phyloP scores from a whole-genome alignment of 1,140 invertebrate genomes.

The Maniola jurtina region DNA sequence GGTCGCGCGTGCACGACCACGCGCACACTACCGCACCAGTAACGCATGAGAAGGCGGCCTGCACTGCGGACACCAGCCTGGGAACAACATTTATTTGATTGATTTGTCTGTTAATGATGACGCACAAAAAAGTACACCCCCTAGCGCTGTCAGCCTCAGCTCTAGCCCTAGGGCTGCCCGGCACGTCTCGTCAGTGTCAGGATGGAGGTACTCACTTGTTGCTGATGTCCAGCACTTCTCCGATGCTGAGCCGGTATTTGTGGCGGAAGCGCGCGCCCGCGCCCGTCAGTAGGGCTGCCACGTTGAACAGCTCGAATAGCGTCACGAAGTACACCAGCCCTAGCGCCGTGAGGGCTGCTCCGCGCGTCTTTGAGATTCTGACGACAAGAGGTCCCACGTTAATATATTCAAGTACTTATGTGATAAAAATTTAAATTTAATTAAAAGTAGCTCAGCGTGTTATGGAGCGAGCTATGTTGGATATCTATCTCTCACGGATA shows the following conservation, averaged over 20 bases:
- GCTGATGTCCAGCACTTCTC: conserved; percentile 83
- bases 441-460: no score
- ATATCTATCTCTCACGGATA: no score
- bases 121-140: neutral
- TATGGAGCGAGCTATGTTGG: no score
- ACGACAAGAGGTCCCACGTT: neutral
- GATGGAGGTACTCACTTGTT: conserved; percentile 81
- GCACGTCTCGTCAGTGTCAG: no score
- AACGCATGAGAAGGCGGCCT: conserved; percentile 82
- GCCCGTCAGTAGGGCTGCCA: conserved; percentile 79
- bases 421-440: no score
- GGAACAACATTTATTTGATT: neutral
- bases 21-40: conserved; percentile 82
- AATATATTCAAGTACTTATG: no score
- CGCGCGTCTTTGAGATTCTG: conserved; percentile 80
- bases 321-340: conserved; percentile 83
- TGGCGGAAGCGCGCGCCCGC: conserved; percentile 78
- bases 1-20: conserved; percentile 82
- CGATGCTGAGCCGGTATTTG: conserved; percentile 81
- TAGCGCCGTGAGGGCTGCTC: conserved; percentile 78
- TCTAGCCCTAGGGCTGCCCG: no score
- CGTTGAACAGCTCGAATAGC: conserved; percentile 81
- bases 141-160: no score
- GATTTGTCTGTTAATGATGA: no score
- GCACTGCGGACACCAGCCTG: conserved; percentile 84